These are phyloP conservation scores for Drosophila rufa DNA, from an alignment of 1,140 invertebrate genomes.

Conservation along the genomic window DNA sequence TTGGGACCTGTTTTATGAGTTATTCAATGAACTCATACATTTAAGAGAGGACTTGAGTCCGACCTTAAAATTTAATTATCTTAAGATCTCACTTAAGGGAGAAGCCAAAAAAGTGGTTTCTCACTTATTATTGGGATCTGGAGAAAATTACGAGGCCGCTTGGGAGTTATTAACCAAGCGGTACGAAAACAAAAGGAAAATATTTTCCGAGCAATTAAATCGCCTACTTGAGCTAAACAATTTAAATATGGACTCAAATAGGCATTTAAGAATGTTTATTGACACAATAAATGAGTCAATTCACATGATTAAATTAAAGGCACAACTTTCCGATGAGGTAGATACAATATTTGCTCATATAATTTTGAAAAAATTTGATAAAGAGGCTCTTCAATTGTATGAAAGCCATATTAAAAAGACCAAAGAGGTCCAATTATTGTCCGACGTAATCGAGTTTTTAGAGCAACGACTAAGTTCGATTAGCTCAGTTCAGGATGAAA, in stretches of 20 bases:
- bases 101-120: background rate
- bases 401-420: background rate
- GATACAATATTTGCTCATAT: background rate
- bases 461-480: slow-evolving; percentile 2
- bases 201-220: slow-evolving; percentile 6
- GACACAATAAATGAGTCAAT: background rate
- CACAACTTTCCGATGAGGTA: background rate
- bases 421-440: background rate
- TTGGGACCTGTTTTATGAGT: background rate
- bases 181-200: slow-evolving; percentile 12
- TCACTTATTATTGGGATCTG: no score
- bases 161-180: slow-evolving; percentile 9
- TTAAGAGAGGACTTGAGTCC: slow-evolving; percentile 6
- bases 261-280: background rate
- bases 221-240: background rate
- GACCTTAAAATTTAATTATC: slow-evolving; percentile 1
- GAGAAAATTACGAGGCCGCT: background rate
- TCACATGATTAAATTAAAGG: background rate
- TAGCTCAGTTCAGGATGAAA: slow-evolving; percentile 2
- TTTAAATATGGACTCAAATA: background rate
- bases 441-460: background rate
- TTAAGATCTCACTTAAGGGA: background rate
- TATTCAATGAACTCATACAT: background rate
- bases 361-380: background rate
- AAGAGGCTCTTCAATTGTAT: slow-evolving; percentile 1